phyloP scores from a whole-genome alignment of 2,113 vertebrate species.

The Lagopus leucura region DNA sequence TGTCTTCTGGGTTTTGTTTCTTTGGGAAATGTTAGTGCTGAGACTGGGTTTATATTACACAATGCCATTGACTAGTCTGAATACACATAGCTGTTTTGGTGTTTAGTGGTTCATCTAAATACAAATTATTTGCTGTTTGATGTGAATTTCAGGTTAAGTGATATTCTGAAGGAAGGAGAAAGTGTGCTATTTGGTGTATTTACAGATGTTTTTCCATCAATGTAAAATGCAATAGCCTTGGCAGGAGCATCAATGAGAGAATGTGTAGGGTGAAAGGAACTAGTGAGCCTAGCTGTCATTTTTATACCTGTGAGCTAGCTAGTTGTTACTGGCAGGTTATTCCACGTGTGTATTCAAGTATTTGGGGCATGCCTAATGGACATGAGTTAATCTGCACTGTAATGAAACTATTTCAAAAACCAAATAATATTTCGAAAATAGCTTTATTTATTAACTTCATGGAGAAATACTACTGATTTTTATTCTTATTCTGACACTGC shows the following conservation, averaged over 20 bases:
- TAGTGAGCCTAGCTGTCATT: not conserved
- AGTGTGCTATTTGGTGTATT: not conserved
- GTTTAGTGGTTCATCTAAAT: not conserved
- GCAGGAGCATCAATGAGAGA: not conserved
- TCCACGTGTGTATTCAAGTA: not conserved
- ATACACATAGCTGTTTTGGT: not conserved
- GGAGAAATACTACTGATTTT: not conserved
- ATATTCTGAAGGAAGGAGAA: not conserved
- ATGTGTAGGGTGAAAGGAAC: not conserved
- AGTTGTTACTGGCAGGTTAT: not conserved
- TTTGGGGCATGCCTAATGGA: constrained; percentile 10
- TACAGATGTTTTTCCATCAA: not conserved
- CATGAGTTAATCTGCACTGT: not conserved
- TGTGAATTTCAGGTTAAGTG: not conserved
- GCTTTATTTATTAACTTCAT: not conserved
- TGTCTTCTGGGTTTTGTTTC: not conserved
- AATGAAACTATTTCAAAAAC: not conserved
- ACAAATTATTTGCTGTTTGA: not conserved
- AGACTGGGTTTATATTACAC: not conserved
- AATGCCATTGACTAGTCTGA: not conserved
- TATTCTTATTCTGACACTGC: not conserved
- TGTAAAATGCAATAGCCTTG: constrained; percentile 7
- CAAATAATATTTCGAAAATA: not conserved
- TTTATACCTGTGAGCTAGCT: constrained; percentile 10
- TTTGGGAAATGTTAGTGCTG: not conserved